phyloP scores from a whole-genome alignment of 2,113 vertebrate species.

The Muscicapa adusta region DNA sequence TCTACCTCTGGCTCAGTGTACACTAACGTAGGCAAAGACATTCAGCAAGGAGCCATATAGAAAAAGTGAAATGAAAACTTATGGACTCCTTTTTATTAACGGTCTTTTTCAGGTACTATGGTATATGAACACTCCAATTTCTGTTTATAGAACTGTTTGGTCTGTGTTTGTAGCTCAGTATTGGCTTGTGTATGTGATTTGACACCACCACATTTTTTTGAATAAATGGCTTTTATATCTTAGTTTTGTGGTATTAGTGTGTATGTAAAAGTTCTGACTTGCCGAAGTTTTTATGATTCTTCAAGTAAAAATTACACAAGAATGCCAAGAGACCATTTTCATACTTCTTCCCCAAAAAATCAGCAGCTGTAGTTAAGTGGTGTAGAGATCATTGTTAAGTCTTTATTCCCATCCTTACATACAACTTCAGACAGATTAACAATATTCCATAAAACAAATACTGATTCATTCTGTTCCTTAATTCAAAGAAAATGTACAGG shows the following conservation, averaged over 20 bases:
- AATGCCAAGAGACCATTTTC: neutral
- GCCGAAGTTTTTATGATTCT: neutral
- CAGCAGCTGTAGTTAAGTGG: neutral
- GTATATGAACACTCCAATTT: slow-evolving; percentile 70
- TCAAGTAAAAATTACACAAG: neutral
- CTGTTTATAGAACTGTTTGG: slow-evolving; percentile 70
- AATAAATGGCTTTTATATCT: slow-evolving; percentile 88
- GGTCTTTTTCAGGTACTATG: slow-evolving; percentile 79
- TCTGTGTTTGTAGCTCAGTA: slow-evolving; percentile 73
- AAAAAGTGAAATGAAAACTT: slow-evolving; percentile 51
- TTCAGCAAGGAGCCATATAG: slow-evolving; percentile 67
- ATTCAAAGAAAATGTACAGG: neutral
- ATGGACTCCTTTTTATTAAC: slow-evolving; percentile 77
- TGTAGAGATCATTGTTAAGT: neutral
- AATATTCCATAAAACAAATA: neutral
- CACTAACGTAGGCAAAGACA: slow-evolving; percentile 73
- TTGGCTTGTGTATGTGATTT: slow-evolving; percentile 79
- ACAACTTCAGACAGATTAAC: neutral
- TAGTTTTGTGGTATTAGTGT: neutral
- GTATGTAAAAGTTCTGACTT: neutral
- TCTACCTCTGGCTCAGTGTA: slow-evolving; percentile 71
- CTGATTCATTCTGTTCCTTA: neutral
- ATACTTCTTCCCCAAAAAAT: neutral
- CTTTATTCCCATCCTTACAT: neutral
- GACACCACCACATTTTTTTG: slow-evolving; percentile 79